Percentiles rank a stretch among this genome's conserved stretches.
Evolutionary conservation across 2,797 vertebrate genomes (phyloP).

Genomic region (Oreochromis grahami): DNA sequence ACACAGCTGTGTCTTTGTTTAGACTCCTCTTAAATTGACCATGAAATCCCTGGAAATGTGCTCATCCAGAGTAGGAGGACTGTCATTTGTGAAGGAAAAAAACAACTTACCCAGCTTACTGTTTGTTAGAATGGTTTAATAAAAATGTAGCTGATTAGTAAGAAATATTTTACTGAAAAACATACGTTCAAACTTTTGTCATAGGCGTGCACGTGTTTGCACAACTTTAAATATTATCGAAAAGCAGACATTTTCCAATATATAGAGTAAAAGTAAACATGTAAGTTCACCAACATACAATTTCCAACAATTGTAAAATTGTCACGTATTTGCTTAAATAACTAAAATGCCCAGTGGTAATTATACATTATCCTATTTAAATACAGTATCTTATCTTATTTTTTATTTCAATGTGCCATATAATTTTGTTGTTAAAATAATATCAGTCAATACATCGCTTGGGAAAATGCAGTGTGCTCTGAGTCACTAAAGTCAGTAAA

Average conservation of each 20-base stretch:
- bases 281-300: not conserved
- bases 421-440: not conserved
- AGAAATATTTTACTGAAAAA: not conserved
- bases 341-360: not conserved
- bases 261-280: not conserved
- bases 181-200: not conserved
- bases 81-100: conserved; percentile 35
- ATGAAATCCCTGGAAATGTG: conserved; percentile 16
- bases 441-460: not conserved
- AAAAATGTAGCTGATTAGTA: not conserved
- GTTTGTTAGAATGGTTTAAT: not conserved
- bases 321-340: conserved; percentile 27
- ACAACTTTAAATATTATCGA: not conserved
- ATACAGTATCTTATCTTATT: not conserved
- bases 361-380: not conserved
- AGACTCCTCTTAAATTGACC: conserved; percentile 34
- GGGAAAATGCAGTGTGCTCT: not conserved
- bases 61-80: conserved; percentile 27
- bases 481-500: not conserved
- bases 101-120: not conserved
- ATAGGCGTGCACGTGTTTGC: not conserved
- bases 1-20: conserved; percentile 22
- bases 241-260: not conserved
- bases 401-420: not conserved
- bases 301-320: conserved; percentile 28